Evolutionary conservation across 2,888 invertebrate species (phyloP).

Genomic region (Rugalucina vietnamica): DNA sequence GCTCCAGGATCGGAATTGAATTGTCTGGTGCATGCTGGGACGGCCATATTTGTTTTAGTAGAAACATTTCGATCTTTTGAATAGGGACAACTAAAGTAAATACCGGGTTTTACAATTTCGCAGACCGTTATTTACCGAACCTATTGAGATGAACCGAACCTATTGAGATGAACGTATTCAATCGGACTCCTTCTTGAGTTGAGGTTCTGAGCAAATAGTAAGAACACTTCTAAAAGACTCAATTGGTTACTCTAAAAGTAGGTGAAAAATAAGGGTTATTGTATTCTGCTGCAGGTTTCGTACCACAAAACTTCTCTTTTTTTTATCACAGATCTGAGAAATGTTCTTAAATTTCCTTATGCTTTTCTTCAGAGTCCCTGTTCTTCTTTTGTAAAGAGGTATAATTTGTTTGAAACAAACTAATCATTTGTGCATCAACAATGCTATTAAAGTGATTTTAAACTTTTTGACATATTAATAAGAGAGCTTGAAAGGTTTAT

Average conservation of each 20-base stretch:
- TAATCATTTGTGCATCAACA: constrained; percentile 36
- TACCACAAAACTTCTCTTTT: background rate
- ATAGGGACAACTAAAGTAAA: constrained; percentile 44
- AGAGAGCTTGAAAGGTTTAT: constrained; percentile 43
- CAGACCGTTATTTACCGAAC: constrained; percentile 34
- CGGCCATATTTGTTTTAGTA: constrained; percentile 57
- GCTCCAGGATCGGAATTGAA: constrained; percentile 49
- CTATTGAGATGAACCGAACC: constrained; percentile 18
- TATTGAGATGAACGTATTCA: constrained; percentile 26
- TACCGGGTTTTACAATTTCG: constrained; percentile 24
- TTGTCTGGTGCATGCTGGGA: constrained; percentile 40
- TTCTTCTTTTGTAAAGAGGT: background rate
- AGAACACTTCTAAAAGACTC: background rate
- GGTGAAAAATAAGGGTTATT: background rate
- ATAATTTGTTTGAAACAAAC: constrained; percentile 38
- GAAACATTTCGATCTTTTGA: constrained; percentile 54
- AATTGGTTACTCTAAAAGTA: constrained; percentile 2
- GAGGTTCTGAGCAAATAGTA: background rate
- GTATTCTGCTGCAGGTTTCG: background rate
- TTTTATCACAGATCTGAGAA: background rate
- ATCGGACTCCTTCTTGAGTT: constrained; percentile 27
- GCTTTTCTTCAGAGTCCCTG: background rate
- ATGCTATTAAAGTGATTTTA: constrained; percentile 33
- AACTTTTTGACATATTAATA: constrained; percentile 59
- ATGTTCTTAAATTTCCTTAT: background rate